Evolutionary conservation across 2,888 invertebrate species (phyloP).

Genomic region (Muscina levida): DNA sequence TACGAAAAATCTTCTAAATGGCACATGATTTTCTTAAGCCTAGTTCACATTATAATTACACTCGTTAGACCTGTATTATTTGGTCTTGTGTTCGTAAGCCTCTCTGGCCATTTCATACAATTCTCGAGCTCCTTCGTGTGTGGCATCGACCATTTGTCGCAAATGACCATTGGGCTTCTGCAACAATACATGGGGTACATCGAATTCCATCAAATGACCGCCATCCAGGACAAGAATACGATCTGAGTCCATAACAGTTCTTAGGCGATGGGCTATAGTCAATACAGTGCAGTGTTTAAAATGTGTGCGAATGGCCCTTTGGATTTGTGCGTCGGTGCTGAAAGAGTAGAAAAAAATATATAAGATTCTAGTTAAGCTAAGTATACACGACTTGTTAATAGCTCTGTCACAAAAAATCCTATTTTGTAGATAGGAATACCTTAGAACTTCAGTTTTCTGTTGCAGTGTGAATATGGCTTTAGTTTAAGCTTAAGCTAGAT

Average conservation of each 20-base stretch:
- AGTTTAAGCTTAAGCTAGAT: no score
- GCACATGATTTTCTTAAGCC: no score
- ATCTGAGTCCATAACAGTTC: constrained; percentile 96
- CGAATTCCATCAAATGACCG: constrained; percentile 88
- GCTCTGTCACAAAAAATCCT: no score
- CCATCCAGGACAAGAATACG: constrained; percentile 92
- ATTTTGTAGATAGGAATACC: no score
- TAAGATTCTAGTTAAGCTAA: not conserved
- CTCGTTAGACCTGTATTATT: not conserved
- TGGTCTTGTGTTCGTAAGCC: constrained; percentile 70
- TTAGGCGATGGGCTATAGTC: constrained; percentile 94
- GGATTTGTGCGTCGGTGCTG: constrained; percentile 90
- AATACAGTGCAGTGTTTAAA: constrained; percentile 92
- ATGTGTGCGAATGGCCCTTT: constrained; percentile 88
- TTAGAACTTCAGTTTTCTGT: no score
- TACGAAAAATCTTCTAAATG: no score
- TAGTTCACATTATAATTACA: no score
- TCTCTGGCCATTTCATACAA: constrained; percentile 81
- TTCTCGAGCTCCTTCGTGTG: constrained; percentile 80
- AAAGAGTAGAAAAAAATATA: constrained; percentile 66
- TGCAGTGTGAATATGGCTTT: no score
- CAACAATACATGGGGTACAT: constrained; percentile 85
- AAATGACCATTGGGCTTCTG: constrained; percentile 83
- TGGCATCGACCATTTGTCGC: constrained; percentile 86
- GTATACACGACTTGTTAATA: no score